Evolutionary conservation across 2,888 invertebrate genomes (phyloP), one percentile per base, ranked within the genome.

Genomic region (Homarus gammarus): DNA sequence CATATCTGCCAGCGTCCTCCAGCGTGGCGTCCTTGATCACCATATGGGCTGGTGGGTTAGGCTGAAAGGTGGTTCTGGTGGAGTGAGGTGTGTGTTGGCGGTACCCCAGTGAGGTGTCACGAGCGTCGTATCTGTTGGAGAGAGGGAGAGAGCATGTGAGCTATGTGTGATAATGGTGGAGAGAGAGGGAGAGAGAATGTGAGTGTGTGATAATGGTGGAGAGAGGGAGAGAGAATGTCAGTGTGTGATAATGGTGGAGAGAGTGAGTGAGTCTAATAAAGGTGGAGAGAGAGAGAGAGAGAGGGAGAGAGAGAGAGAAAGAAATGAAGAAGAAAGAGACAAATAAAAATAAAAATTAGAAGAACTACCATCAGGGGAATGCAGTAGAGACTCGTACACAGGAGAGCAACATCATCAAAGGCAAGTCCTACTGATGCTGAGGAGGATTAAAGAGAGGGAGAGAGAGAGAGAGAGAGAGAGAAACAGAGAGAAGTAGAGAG

Each of bases 61-160:
- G 84, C n/a, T 78, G 86, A 79, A 91, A 91, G 3, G 40, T 40
- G 49, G 87, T 83, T n/a, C 91, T 38, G 12, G 49, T 49, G 18
- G 83, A 72, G 10, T 84, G 40, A 1, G 91, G 89, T 22, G 86
- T 91, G 89, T 91, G 91, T 40, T 91, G 87, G 15, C 73, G 91
- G 81, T 87, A 89, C 8, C 86, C 89, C 61, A 83, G 73, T n/a
- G 86, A 86, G 12, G 89, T 87, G 89, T 89, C 87, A 40, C 91
- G 89, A 22, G 89, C 89, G 75, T 91, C 91, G 70, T 89, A 91
- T 33, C 91, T 91, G 89, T 2, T n/a, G 27, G 84, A 72, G 72
- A 49, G 72, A 49, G 72, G 27, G 44, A 8, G 49, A 44, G 49
- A n/a, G 83, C 44, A 31, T 18, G 40, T 3, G 49, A 22, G 22